A percentile compares a stretch with the other conserved stretches of the same genome.
Evolutionary conservation across 2,888 invertebrate genomes (phyloP).

Genomic region (Mylabris sibirica): DNA sequence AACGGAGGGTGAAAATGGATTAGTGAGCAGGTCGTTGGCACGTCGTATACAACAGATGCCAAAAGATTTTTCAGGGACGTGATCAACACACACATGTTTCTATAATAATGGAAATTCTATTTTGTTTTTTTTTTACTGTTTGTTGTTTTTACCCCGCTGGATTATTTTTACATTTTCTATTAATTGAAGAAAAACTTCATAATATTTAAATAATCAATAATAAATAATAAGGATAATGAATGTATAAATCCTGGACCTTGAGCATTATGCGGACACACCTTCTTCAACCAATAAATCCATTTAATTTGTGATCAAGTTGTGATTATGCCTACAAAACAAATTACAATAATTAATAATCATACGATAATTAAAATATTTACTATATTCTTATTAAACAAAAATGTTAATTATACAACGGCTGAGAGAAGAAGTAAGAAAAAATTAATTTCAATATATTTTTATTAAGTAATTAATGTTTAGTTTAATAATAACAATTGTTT

Average conservation of each 20-base stretch:
- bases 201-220: not conserved
- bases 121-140: no score
- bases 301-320: not conserved
- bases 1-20: slow-evolving; percentile 29
- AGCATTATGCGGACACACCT: not conserved
- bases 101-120: not conserved
- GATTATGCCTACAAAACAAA: slow-evolving; percentile 1
- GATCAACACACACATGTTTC: not conserved
- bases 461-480: not conserved
- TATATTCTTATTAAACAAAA: not conserved
- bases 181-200: not conserved
- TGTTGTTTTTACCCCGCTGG: no score
- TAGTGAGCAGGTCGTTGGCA: slow-evolving; percentile 34
- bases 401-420: not conserved
- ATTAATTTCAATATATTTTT: not conserved
- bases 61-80: slow-evolving; percentile 18
- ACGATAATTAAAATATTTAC: not conserved
- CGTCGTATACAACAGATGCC: slow-evolving; percentile 21
- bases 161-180: not conserved
- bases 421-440: not conserved
- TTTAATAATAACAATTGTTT: not conserved
- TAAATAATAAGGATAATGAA: not conserved
- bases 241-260: not conserved
- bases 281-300: not conserved
- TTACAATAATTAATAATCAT: not conserved